phyloP scores from a whole-genome alignment of 2,888 invertebrate species.

The Thalpophila matura region DNA sequence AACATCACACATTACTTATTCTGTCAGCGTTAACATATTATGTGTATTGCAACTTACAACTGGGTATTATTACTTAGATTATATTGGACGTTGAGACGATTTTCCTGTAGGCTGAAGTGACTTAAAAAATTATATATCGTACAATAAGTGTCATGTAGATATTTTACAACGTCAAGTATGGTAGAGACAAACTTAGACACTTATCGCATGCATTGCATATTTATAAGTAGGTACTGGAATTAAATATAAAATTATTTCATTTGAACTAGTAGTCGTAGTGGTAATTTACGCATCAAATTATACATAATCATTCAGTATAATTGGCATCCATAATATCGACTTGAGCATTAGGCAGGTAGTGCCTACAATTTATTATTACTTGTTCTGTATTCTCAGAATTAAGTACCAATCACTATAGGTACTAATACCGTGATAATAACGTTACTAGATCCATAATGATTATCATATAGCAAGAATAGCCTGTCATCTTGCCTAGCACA shows the following conservation, averaged over 20 bases:
- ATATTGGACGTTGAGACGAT: conserved; percentile 37
- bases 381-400: neutral
- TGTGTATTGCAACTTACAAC: conserved; percentile 39
- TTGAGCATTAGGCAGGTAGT: neutral
- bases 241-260: conserved; percentile 2
- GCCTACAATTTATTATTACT: neutral
- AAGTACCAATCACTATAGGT: neutral
- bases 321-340: conserved; percentile 12
- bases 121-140: conserved; percentile 15
- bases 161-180: too few species aligned
- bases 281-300: neutral
- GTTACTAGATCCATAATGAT: neutral
- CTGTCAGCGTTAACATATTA: conserved; percentile 35
- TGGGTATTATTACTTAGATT: conserved; percentile 40
- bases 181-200: too few species aligned
- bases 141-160: neutral
- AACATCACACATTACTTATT: conserved; percentile 54
- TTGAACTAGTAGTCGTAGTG: neutral
- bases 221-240: too few species aligned
- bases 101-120: conserved; percentile 38
- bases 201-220: too few species aligned
- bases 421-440: neutral
- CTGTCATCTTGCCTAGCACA: conserved; percentile 8
- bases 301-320: conserved; percentile 11
- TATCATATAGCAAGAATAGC: conserved; percentile 15